Conservation (phyloP, 1,140 invertebrate genomes). For the Apis laboriosa region DNA sequence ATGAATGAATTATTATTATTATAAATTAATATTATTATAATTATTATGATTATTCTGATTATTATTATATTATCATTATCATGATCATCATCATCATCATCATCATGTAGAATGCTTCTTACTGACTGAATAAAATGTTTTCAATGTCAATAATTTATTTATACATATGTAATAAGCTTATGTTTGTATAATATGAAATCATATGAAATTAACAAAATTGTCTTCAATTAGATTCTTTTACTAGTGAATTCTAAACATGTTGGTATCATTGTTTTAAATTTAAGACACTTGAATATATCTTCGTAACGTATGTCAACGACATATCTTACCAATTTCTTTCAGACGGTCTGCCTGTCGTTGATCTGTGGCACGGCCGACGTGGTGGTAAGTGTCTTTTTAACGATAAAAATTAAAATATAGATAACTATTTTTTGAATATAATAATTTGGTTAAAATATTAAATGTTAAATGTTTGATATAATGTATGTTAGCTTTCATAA, state of each 20-base stretch:
- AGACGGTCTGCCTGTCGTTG: constrained; percentile 66
- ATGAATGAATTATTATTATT: constrained; percentile 59
- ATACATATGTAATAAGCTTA: too few species aligned
- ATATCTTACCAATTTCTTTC: constrained; percentile 47
- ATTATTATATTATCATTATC: constrained; percentile 67
- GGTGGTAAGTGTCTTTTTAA: constrained; percentile 40
- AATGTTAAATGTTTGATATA: background rate
- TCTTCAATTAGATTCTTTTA: background rate
- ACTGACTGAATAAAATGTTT: constrained; percentile 82
- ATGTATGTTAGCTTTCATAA: background rate
- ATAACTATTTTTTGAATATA: background rate
- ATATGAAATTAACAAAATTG: background rate
- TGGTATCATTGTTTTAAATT: constrained; percentile 35
- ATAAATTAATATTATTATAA: constrained; percentile 36
- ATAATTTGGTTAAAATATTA: background rate
- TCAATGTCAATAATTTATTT: constrained; percentile 66
- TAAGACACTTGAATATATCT: constrained; percentile 31
- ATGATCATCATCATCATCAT: constrained; percentile 56
- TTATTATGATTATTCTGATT: constrained; percentile 55
- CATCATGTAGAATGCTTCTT: constrained; percentile 80
- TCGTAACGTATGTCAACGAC: constrained; percentile 56
- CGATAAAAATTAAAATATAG: background rate
- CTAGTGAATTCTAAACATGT: constrained; percentile 42
- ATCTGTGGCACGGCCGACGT: constrained; percentile 64
- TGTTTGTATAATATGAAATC: background rate